These are phyloP conservation scores for Sciaenops ocellatus DNA, from an alignment of 2,797 vertebrate genomes.

Conservation along the genomic window DNA sequence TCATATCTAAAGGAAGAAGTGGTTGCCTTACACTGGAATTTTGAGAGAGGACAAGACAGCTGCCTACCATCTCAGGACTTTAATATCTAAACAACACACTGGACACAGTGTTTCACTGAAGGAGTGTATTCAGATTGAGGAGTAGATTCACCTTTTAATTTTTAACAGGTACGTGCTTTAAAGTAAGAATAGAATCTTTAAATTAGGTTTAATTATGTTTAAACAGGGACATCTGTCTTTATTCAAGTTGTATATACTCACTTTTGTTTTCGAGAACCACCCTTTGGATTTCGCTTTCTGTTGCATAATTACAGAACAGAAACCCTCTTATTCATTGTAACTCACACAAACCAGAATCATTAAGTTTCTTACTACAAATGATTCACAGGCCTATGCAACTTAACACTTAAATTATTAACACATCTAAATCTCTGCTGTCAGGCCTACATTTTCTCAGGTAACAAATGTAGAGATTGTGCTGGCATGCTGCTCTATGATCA, in stretches of 20 bases:
- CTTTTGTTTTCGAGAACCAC: neutral
- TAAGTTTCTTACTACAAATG: neutral
- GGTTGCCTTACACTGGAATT: conserved; percentile 2
- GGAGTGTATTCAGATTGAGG: conserved; percentile 9
- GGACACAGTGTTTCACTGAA: conserved; percentile 13
- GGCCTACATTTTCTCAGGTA: neutral
- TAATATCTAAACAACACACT: neutral
- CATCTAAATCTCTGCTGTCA: neutral
- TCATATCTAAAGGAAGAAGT: neutral
- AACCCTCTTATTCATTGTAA: neutral
- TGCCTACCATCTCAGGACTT: neutral
- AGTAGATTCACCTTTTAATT: neutral
- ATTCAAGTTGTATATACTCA: neutral
- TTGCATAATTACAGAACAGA: neutral
- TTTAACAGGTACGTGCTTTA: conserved; percentile 65
- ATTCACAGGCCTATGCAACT: conserved; percentile 14
- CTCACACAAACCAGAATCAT: neutral
- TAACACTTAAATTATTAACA: neutral
- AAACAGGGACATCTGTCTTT: neutral
- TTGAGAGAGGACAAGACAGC: conserved; percentile 20
- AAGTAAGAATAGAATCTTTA: conserved; percentile 15
- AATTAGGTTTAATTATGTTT: neutral
- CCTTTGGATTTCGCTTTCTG: neutral
- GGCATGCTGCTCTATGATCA: neutral
- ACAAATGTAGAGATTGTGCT: neutral